Conservation (phyloP, 2,113 vertebrate species). For the Phycodurus eques region DNA sequence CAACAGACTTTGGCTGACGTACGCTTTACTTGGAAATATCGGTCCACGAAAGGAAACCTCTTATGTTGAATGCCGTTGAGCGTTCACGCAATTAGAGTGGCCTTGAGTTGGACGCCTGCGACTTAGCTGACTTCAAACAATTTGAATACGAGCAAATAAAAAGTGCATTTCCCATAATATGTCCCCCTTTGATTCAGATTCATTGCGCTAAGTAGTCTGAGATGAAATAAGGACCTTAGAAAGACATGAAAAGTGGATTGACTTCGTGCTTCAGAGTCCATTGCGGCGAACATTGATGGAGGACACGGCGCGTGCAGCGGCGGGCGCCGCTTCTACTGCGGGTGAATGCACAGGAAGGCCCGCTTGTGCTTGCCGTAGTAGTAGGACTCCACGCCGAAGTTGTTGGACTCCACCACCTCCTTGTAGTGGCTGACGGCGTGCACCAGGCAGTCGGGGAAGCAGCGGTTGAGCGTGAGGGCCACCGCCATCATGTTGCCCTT, state of each 20-base stretch:
- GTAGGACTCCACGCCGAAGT: constrained; percentile 72
- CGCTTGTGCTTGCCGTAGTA: constrained; percentile 71
- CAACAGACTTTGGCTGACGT: neutral
- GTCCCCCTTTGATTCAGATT: neutral
- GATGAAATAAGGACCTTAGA: neutral
- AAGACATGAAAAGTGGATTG: too few species aligned
- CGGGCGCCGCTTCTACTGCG: constrained; percentile 53
- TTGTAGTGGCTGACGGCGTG: constrained; percentile 76
- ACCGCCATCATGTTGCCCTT: constrained; percentile 72
- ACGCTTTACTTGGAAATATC: neutral
- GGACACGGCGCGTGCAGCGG: too few species aligned
- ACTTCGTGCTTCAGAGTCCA: too few species aligned
- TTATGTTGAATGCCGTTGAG: neutral
- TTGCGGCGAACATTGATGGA: too few species aligned
- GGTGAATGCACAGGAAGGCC: constrained; percentile 71
- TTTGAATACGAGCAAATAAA: neutral
- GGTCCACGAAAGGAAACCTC: neutral
- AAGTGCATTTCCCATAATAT: neutral
- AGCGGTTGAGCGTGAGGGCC: constrained; percentile 59
- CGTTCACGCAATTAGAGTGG: too few species aligned
- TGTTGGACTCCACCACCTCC: constrained; percentile 73
- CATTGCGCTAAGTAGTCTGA: neutral
- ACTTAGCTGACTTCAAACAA: too few species aligned
- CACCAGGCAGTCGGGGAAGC: constrained; percentile 69
- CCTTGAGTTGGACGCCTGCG: too few species aligned